Conservation (phyloP, 1,140 invertebrate genomes). For the Drosophila sucinea region DNA sequence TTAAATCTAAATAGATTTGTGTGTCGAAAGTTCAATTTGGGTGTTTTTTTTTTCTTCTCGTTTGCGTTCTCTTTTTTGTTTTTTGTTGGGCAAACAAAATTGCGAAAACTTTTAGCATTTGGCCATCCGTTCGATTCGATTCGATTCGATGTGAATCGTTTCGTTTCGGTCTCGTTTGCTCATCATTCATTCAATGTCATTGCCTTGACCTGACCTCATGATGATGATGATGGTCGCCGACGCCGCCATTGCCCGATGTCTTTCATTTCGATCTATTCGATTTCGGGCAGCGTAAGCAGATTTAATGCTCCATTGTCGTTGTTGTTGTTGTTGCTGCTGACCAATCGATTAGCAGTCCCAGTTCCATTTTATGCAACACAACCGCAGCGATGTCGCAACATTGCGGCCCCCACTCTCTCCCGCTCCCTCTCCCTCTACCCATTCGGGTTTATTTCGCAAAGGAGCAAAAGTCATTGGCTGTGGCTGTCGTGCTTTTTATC, state of each 20-base stretch:
- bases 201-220: conserved; percentile 8
- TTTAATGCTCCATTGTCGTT: neutral
- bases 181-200: conserved; percentile 4
- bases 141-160: too few species aligned
- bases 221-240: neutral
- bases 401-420: conserved; percentile 21
- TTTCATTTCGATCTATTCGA: neutral
- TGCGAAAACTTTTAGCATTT: neutral
- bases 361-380: conserved; percentile 17
- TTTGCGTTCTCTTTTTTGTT: too few species aligned
- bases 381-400: conserved; percentile 40
- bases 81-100: too few species aligned
- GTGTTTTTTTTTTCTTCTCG: too few species aligned
- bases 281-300: neutral
- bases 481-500: conserved; percentile 53
- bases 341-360: conserved; percentile 44
- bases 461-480: conserved; percentile 43
- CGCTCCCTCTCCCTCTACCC: neutral
- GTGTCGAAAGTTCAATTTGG: too few species aligned
- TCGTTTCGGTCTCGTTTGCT: neutral
- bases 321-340: neutral
- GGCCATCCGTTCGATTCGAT: neutral
- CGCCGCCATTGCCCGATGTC: neutral
- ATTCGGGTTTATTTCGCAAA: conserved; percentile 25
- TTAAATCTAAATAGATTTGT: too few species aligned